These are phyloP conservation scores for Microdon myrmicae DNA, from an alignment of 2,888 invertebrate species.

Conservation along the genomic window DNA sequence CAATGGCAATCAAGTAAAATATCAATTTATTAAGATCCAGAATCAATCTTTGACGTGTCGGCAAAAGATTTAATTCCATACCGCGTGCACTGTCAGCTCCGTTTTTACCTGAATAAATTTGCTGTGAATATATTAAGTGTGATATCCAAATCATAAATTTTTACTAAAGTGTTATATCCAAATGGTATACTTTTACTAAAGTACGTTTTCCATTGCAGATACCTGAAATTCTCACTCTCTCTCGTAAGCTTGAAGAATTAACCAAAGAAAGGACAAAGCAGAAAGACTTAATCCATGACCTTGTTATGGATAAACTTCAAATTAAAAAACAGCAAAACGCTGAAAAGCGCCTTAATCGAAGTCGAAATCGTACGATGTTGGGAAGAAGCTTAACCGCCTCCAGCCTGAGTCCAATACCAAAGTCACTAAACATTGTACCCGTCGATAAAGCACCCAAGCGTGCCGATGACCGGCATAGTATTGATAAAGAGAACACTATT, in stretches of 20 bases:
- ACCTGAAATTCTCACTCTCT: slow-evolving; percentile 70
- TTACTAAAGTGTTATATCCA: too few relatives aligned
- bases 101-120: too few relatives aligned
- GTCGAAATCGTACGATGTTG: slow-evolving; percentile 68
- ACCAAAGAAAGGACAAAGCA: slow-evolving; percentile 84
- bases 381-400: slow-evolving; percentile 58
- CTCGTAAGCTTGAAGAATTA: slow-evolving; percentile 78
- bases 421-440: slow-evolving; percentile 63
- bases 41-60: too few relatives aligned
- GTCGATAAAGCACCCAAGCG: slow-evolving; percentile 58
- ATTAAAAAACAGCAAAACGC: slow-evolving; percentile 74
- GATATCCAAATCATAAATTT: too few relatives aligned
- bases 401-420: slow-evolving; percentile 64
- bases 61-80: too few relatives aligned
- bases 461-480: slow-evolving; percentile 41
- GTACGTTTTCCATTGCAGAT: too few relatives aligned
- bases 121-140: too few relatives aligned
- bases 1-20: too few relatives aligned
- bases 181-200: too few relatives aligned
- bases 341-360: slow-evolving; percentile 72
- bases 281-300: slow-evolving; percentile 83
- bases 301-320: slow-evolving; percentile 83
- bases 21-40: too few relatives aligned
- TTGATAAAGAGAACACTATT: slow-evolving; percentile 55
- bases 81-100: too few relatives aligned